phyloP scores from a whole-genome alignment of 2,888 invertebrate species.

The Hypercompe scribonia region DNA sequence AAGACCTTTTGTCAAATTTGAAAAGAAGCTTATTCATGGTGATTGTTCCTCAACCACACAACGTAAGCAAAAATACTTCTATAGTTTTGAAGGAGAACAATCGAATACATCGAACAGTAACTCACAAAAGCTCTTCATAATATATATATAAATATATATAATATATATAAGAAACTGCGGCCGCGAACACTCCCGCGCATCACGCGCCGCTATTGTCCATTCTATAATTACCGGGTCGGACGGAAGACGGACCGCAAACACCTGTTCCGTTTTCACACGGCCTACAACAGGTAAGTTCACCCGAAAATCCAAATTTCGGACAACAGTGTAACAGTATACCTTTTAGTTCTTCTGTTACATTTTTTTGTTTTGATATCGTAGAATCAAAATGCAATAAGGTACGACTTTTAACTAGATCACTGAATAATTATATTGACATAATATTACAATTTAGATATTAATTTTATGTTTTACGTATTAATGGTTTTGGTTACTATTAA shows the following conservation, averaged over 20 bases:
- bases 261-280: conserved; percentile 86
- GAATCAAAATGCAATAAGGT: neutral
- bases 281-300: conserved; percentile 75
- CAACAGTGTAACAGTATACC: conserved; percentile 74
- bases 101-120: conserved; percentile 37
- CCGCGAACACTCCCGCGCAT: conserved; percentile 70
- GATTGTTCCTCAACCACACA: conserved; percentile 12
- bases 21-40: neutral
- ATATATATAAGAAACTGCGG: conserved; percentile 49
- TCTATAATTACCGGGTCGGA: conserved; percentile 77
- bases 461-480: neutral
- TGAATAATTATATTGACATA: neutral
- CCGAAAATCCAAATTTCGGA: conserved; percentile 65
- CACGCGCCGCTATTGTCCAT: conserved; percentile 75
- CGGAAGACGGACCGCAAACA: conserved; percentile 73
- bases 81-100: conserved; percentile 16
- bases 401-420: conserved; percentile 7
- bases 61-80: conserved; percentile 7
- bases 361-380: conserved; percentile 29
- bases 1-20: neutral
- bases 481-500: neutral
- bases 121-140: conserved; percentile 38
- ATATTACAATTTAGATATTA: neutral
- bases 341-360: conserved; percentile 71
- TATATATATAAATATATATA: too few relatives aligned